Base-by-base conservation (phyloP, 2,113 vertebrate species). In the Callospermophilus lateralis region DNA sequence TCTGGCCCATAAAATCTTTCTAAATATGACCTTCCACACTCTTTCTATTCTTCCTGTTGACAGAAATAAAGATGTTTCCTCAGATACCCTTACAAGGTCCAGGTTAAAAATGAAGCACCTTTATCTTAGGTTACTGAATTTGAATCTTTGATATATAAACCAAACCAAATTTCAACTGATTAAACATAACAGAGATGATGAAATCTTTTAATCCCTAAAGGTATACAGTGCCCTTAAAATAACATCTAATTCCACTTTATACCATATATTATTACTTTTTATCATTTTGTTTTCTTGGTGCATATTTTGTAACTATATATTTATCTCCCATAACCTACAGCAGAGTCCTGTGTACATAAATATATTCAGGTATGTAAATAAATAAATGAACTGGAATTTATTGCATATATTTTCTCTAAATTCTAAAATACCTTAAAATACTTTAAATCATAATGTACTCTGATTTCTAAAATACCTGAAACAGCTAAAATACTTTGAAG, bases 351-450 rank as follows among this genome's bases (percentile, higher is more conserved):
- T 48, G 1, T 48, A n/a, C 19, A 13, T 76, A 68, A 45, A 84
- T 65, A 42, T 83, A 48, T 88, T 83, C 39, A 51, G 22, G 28
- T 83, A 8, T 84, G 28, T 67, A 37, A 48, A 34, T 84, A 70
- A 84, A 84, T 84, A 42, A 55, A 24, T 90, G 51, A 63, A 67
- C 8, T 48, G 12, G 6, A 22, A 76, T 77, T 68, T 63, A 28
- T 73, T 63, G 22, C 24, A 55, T 61, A 84, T 42, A 63, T 78
- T 70, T 30, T 7, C 39, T 84, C 73, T 67, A 30, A 39, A 84
- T 74, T 84, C 58, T 79, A 83, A 94, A 94, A 84, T 74, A 34
- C 15, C 15, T 79, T 77, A 73, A 92, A 74, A 37, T 84, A 67
- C 8, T 32, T 76, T 37, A 51, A 84, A 65, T 76, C 6, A 1